A percentile compares a stretch with the other conserved stretches of the same genome.
Conservation (phyloP, 2,888 invertebrate genomes). For the Diloba caeruleocephala region DNA sequence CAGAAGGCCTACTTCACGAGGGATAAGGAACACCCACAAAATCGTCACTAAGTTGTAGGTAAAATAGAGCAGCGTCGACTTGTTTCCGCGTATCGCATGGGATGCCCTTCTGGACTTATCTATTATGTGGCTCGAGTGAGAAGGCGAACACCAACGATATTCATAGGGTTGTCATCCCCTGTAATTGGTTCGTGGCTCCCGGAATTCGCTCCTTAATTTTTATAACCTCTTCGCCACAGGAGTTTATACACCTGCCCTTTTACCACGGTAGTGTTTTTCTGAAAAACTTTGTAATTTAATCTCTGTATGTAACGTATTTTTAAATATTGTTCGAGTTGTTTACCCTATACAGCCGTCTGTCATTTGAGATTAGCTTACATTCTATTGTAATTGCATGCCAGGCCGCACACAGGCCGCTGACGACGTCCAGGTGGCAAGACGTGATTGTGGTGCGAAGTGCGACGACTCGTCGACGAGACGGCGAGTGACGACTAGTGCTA, state of each 20-base stretch:
- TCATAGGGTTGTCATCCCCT: conserved; percentile 12
- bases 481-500: neutral
- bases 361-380: conserved; percentile 18
- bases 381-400: conserved; percentile 22
- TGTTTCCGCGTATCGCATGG: too few relatives aligned
- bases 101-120: conserved; percentile 1
- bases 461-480: neutral
- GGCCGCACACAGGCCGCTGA: neutral
- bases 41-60: too few relatives aligned
- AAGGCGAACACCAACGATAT: neutral
- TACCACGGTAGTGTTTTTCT: neutral
- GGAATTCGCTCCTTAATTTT: neutral
- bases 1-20: conserved; percentile 1
- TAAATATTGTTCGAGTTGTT: neutral
- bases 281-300: neutral
- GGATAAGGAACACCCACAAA: too few relatives aligned
- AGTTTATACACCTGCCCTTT: neutral
- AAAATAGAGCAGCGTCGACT: too few relatives aligned
- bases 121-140: neutral
- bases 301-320: too few relatives aligned
- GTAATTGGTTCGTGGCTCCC: too few relatives aligned
- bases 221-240: neutral
- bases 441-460: neutral
- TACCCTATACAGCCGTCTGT: conserved; percentile 1
- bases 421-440: neutral